Percentiles rank a stretch among this genome's conserved stretches.
phyloP scores from a whole-genome alignment of 2,113 vertebrate genomes.

The Laticauda laticaudata region DNA sequence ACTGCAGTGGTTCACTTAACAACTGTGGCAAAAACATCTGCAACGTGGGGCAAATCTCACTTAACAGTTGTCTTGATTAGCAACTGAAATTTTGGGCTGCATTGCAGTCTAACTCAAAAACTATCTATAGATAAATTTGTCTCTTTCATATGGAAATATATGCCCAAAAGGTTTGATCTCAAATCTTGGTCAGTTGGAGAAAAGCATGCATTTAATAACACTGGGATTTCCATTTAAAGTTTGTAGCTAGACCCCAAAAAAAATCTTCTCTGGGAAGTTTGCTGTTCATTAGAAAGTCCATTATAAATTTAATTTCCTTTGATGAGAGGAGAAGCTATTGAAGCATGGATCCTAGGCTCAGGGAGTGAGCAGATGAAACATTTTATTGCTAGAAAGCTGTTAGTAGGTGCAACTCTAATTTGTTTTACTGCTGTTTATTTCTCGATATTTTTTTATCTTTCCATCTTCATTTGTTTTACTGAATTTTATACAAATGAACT shows the following conservation, averaged over 20 bases:
- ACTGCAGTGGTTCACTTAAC: too few species aligned
- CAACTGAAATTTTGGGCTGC: too few species aligned
- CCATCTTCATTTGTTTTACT: background rate
- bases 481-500: background rate
- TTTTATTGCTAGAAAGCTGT: background rate
- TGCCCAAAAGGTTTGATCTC: background rate
- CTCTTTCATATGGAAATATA: background rate
- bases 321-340: background rate
- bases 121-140: too few species aligned
- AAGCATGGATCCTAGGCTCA: background rate
- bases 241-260: background rate
- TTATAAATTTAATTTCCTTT: slow-evolving; percentile 14
- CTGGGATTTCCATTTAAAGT: background rate
- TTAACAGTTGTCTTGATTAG: too few species aligned
- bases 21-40: too few species aligned
- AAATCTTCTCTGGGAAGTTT: background rate
- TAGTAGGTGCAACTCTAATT: background rate
- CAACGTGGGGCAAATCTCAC: too few species aligned
- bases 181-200: background rate
- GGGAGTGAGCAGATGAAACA: background rate
- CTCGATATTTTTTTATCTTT: background rate
- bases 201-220: background rate
- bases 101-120: too few species aligned
- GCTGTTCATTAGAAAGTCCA: background rate
- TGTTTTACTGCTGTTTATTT: background rate